Percentiles rank a stretch among this genome's conserved stretches.
These are phyloP conservation scores for Machimus atricapillus DNA, from an alignment of 2,888 invertebrate genomes.

Conservation along the genomic window DNA sequence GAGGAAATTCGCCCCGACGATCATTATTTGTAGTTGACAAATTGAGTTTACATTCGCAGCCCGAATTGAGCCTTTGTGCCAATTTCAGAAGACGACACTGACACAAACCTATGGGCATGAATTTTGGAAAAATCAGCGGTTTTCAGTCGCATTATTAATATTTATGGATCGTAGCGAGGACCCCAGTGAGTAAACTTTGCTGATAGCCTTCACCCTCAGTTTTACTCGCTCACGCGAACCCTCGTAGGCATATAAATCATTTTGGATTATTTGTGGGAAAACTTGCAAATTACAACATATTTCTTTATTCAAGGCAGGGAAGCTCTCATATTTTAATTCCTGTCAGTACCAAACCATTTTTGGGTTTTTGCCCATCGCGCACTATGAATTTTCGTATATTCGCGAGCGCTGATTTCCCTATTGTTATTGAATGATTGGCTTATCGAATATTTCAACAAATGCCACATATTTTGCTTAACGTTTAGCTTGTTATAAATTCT, in stretches of 20 bases:
- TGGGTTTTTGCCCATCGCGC: not conserved
- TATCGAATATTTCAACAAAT: not conserved
- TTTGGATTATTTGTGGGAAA: slow-evolving; percentile 1
- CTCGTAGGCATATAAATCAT: not conserved
- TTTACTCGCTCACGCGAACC: not conserved
- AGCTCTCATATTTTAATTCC: not conserved
- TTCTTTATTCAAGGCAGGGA: not conserved
- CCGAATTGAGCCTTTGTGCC: not conserved
- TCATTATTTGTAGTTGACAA: slow-evolving; percentile 14
- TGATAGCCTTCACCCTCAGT: not conserved
- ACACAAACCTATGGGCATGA: not conserved
- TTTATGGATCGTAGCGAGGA: not conserved
- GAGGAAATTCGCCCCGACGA: not conserved
- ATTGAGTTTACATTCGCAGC: slow-evolving; percentile 7
- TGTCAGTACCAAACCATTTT: not conserved
- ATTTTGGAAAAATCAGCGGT: not conserved
- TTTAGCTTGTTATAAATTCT: not conserved
- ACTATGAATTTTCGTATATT: not conserved
- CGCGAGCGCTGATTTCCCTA: not conserved
- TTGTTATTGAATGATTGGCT: not conserved
- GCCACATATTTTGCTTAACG: not conserved
- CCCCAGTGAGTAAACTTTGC: not conserved
- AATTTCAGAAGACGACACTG: not conserved
- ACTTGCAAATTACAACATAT: not conserved
- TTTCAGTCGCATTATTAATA: slow-evolving; percentile 12